Evolutionary conservation across 1,140 invertebrate genomes (phyloP), one percentile per base, ranked within the genome.

Genomic region (Choristoneura fumiferana): DNA sequence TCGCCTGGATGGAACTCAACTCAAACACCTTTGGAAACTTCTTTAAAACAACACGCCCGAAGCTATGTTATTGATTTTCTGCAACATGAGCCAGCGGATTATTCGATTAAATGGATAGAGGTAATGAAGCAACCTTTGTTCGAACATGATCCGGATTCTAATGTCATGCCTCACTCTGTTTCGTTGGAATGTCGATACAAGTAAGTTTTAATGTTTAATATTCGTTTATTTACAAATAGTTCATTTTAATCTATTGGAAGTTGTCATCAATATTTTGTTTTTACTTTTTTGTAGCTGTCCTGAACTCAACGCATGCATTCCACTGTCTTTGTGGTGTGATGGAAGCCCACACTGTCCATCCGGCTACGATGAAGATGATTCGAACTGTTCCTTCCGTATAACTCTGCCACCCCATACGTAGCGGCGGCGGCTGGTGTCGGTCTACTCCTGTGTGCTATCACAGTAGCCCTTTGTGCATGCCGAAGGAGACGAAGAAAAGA

Each of bases 251-350:
- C 33, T 34, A 9, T 5, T 9, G 9, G 33, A 5, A 34, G 33
- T 4, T 34, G 9, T 5, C 4, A 29, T 60, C 13, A 43, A 14
- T 57, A n/a, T n/a, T n/a, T n/a, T n/a, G n/a, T 56, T 67, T 63
- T 67, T 55, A 65, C 56, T 65, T 68, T 73, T 62, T 63, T 68
- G 53, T 70, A 89, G 94, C 77, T 98, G 96, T 84, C 96, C 96
- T 6, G 96, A 97, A 82, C 88, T 98, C 58, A 95, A 96, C 73
- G 96, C 96, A 14, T 98, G 96, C 78, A 97, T 97, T 60, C 94
- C 94, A 64, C 89, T 94, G 4, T 92, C 92, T 40, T 87, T 98
- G 33, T 97, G 96, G 95, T 98, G 96, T 81, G 96, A 98, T 82
- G 96, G 96, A 36, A 92, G 92, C 65, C 88, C 92, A 29, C 95